Conservation (phyloP, 2,888 invertebrate species). For the Eutolmus rufibarbis region DNA sequence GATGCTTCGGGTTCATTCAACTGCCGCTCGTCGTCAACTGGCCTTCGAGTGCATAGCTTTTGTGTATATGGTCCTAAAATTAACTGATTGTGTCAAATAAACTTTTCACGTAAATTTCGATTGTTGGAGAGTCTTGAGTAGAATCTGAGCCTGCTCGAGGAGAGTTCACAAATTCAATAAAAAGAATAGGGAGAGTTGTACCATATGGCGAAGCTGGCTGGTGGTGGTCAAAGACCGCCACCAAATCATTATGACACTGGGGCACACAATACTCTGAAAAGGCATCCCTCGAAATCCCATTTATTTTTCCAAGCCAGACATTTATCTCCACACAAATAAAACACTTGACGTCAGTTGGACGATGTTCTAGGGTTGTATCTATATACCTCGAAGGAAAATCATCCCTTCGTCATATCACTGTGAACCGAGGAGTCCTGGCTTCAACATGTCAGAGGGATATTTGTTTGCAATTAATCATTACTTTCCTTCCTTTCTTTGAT, state of each 20-base stretch:
- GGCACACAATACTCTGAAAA: background rate
- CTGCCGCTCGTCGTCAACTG: background rate
- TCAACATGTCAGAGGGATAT: constrained; percentile 42
- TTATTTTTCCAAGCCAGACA: constrained; percentile 31
- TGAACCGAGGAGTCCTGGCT: background rate
- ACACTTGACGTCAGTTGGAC: constrained; percentile 22
- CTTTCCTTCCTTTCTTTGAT: constrained; percentile 40
- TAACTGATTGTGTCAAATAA: background rate
- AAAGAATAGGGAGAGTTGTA: background rate
- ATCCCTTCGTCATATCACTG: constrained; percentile 40
- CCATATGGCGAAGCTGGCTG: background rate
- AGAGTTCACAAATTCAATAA: background rate
- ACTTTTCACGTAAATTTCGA: background rate
- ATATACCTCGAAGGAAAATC: constrained; percentile 31
- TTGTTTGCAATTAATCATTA: constrained; percentile 45
- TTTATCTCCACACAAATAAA: constrained; percentile 38
- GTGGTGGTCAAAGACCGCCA: background rate
- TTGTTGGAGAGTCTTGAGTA: background rate
- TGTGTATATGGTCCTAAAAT: background rate
- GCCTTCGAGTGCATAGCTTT: background rate
- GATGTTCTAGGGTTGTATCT: constrained; percentile 16
- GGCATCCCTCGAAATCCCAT: constrained; percentile 26
- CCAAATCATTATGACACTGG: constrained; percentile 31
- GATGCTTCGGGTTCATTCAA: background rate
- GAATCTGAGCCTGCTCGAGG: background rate